phyloP scores from a whole-genome alignment of 2,888 invertebrate species.

The Cephus pulcher region DNA sequence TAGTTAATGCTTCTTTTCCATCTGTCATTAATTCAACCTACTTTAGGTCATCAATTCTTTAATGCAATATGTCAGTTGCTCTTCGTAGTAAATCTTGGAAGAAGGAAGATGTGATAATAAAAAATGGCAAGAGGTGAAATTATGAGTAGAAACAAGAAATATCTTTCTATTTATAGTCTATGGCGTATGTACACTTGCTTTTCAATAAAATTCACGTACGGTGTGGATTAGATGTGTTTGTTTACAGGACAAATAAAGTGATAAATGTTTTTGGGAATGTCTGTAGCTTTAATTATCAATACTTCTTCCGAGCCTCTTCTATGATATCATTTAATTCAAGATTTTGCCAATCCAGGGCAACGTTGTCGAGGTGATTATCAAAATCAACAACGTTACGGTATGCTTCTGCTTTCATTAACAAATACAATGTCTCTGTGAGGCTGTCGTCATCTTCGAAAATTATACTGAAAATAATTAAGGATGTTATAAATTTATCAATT shows the following conservation, averaged over 20 bases:
- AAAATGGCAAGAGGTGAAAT: neutral
- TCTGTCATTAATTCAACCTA: neutral
- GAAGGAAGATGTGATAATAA: neutral
- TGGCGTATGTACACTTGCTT: conserved; percentile 40
- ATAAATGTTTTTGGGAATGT: neutral
- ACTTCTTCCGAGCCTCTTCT: conserved; percentile 58
- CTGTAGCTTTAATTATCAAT: conserved; percentile 19
- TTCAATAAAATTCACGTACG: conserved; percentile 26
- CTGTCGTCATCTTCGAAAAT: conserved; percentile 65
- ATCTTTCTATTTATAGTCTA: conserved; percentile 36
- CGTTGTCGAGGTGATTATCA: conserved; percentile 96
- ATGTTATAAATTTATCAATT: neutral
- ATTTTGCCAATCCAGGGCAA: conserved; percentile 91
- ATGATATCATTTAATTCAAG: conserved; percentile 73
- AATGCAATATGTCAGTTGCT: neutral
- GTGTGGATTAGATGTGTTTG: neutral
- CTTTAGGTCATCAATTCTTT: neutral
- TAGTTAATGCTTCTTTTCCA: neutral
- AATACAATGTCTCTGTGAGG: conserved; percentile 74
- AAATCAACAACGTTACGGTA: conserved; percentile 91
- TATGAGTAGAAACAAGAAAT: conserved; percentile 29
- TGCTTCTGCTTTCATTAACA: conserved; percentile 78
- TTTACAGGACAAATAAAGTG: neutral
- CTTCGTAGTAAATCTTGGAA: neutral
- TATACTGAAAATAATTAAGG: conserved; percentile 40